A percentile compares a stretch with the other conserved stretches of the same genome.
Evolutionary conservation across 2,888 invertebrate species (phyloP).

Genomic region (Diarsia dahlii): DNA sequence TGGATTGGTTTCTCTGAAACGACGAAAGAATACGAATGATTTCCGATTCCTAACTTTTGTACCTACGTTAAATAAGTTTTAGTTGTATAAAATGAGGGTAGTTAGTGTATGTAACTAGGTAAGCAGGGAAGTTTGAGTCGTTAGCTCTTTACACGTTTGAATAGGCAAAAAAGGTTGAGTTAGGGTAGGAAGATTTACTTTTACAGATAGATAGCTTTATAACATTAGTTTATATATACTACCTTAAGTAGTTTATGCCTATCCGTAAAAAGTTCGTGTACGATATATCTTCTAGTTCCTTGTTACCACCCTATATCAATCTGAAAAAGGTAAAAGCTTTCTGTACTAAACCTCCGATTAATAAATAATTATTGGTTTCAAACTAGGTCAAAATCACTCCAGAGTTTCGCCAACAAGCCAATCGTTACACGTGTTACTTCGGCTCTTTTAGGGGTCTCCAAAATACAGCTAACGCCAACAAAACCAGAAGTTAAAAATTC

Average conservation of each 20-base stretch:
- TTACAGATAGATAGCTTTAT: not conserved
- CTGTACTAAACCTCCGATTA: not conserved
- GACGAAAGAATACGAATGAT: constrained; percentile 30
- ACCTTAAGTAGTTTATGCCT: not conserved
- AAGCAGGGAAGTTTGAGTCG: constrained; percentile 1
- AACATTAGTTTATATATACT: not conserved
- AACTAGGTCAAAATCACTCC: not conserved
- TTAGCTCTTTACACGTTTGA: not conserved
- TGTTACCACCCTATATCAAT: not conserved
- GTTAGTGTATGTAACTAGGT: not conserved
- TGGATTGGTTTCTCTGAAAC: constrained; percentile 14
- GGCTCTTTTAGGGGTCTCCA: not conserved
- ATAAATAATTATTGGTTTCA: constrained; percentile 1
- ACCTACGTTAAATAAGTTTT: constrained; percentile 21
- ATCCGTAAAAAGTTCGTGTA: not conserved
- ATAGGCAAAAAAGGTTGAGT: not conserved
- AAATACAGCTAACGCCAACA: constrained; percentile 19
- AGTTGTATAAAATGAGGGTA: constrained; percentile 29
- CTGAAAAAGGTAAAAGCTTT: not conserved
- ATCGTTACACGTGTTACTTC: not conserved
- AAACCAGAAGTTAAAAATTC: constrained; percentile 22
- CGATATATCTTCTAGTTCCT: not conserved
- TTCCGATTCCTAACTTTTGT: constrained; percentile 28
- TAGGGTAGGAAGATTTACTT: not conserved
- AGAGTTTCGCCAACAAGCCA: not conserved